A percentile compares a stretch with the other conserved stretches of the same genome.
Conservation (phyloP, 1,140 invertebrate species). For the Hestina assimilis region DNA sequence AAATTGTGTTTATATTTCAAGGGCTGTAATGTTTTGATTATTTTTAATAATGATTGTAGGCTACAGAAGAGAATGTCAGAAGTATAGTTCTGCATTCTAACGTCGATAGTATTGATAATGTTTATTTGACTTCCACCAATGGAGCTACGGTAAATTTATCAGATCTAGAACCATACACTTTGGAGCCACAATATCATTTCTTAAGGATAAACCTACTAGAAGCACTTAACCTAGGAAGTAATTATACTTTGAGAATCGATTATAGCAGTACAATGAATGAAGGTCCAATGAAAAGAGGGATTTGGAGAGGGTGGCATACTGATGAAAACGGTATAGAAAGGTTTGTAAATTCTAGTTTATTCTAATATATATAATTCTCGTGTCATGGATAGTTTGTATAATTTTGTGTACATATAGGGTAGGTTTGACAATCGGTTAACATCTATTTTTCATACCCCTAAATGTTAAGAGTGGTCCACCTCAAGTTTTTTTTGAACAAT, state of each 20-base stretch:
- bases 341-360: no score
- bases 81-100: constrained; percentile 60
- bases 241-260: constrained; percentile 52
- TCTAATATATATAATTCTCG: no score
- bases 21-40: no score
- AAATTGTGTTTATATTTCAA: no score
- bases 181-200: constrained; percentile 58
- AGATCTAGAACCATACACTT: constrained; percentile 24
- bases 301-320: constrained; percentile 63
- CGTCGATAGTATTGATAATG: constrained; percentile 47
- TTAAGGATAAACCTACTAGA: constrained; percentile 49
- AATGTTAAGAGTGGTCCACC: no score
- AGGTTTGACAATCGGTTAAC: no score
- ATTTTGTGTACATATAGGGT: no score
- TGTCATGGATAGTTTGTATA: no score
- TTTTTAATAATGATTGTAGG: constrained; percentile 33
- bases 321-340: constrained; percentile 55
- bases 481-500: no score
- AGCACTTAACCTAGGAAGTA: constrained; percentile 32
- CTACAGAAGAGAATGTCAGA: constrained; percentile 48
- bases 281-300: constrained; percentile 66
- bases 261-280: constrained; percentile 65
- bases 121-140: constrained; percentile 31
- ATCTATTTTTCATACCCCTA: no score
- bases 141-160: constrained; percentile 31